Conservation (phyloP, 92 coral and sea anemone genomes). For the Metridium senile region DNA sequence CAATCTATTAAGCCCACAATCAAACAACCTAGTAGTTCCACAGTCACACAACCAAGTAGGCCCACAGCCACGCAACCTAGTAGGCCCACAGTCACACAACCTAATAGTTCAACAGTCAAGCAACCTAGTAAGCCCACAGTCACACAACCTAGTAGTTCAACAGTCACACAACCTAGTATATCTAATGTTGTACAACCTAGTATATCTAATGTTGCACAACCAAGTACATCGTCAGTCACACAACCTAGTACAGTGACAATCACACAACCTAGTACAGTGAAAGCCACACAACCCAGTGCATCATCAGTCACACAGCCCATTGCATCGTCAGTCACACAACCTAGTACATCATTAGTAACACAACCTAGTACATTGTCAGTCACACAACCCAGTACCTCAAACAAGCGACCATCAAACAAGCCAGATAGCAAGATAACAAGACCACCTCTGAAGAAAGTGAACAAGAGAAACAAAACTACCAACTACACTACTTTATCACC, state of each 20-base stretch:
- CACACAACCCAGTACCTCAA: not conserved
- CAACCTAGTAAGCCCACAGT: not conserved
- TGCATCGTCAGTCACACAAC: not conserved
- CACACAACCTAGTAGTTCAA: not conserved
- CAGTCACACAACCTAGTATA: not conserved
- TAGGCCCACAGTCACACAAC: not conserved
- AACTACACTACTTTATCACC: constrained; percentile 4
- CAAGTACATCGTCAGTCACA: no score
- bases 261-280: not conserved
- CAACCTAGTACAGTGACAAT: not conserved
- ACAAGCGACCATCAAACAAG: not conserved
- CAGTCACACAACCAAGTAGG: no score
- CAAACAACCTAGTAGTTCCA: not conserved
- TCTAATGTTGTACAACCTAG: no score
- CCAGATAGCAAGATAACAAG: not conserved
- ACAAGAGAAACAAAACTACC: constrained; percentile 1
- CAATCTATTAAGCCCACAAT: not conserved
- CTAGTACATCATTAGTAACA: not conserved
- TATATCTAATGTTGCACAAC: no score
- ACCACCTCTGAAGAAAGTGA: constrained; percentile 24
- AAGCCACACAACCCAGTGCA: not conserved
- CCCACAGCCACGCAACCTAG: no score
- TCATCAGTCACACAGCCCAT: not conserved
- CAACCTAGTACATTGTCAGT: not conserved
- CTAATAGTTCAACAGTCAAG: not conserved